A percentile compares a stretch with the other conserved stretches of the same genome.
Evolutionary conservation across 2,113 vertebrate genomes (phyloP).

Genomic region (Pipa parva): DNA sequence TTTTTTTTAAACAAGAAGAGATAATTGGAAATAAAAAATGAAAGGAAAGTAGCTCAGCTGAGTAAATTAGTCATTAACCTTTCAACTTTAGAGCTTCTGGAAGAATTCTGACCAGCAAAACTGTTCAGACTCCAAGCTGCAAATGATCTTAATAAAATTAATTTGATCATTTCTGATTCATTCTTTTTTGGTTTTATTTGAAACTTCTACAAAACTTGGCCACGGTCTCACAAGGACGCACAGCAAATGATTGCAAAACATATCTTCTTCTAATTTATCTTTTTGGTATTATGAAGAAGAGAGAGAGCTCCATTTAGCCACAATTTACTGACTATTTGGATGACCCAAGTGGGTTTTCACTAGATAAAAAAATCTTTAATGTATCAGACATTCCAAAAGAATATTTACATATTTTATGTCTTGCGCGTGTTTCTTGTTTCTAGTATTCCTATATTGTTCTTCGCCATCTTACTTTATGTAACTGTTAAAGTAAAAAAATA

Average conservation of each 20-base stretch:
- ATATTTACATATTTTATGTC: too few species aligned
- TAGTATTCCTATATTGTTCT: too few species aligned
- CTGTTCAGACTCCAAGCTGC: constrained; percentile 44
- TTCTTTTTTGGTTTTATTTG: constrained; percentile 45
- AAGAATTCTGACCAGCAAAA: constrained; percentile 53
- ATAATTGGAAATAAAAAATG: constrained; percentile 64
- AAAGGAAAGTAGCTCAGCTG: constrained; percentile 54
- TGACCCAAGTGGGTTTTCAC: constrained; percentile 19
- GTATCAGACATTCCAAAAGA: neutral
- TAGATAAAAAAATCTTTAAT: constrained; percentile 7
- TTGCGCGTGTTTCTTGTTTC: too few species aligned
- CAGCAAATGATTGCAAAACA: neutral
- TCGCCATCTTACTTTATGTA: too few species aligned
- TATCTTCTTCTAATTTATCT: neutral
- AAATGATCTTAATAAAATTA: constrained; percentile 48
- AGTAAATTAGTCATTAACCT: constrained; percentile 64
- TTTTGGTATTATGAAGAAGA: constrained; percentile 21
- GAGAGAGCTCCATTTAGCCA: constrained; percentile 2
- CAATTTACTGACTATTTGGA: constrained; percentile 28
- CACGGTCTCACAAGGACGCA: constrained; percentile 38
- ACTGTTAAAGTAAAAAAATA: too few species aligned
- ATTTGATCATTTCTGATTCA: constrained; percentile 45
- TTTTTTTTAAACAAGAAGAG: constrained; percentile 56
- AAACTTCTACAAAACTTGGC: constrained; percentile 35
- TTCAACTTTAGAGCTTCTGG: constrained; percentile 47